Evolutionary conservation across 2,113 vertebrate genomes (phyloP), one percentile per base, ranked within the genome.

Genomic region (Ptilonorhynchus violaceus): DNA sequence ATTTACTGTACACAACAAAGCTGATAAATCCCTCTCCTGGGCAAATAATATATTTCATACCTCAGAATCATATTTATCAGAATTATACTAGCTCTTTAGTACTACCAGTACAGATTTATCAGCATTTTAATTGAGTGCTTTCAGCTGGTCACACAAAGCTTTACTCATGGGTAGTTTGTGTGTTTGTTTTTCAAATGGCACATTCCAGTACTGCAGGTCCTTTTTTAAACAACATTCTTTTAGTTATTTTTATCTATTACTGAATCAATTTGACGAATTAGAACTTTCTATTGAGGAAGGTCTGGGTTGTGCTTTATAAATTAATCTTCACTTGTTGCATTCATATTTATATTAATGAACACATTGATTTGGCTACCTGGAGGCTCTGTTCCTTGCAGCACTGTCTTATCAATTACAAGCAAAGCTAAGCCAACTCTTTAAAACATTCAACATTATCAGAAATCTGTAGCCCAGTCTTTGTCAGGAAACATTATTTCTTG

Each of bases 1-100:
- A 89, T 84, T 86, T 93, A 95, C 50, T 52, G 17, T 59, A 88
- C 96, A 85, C 24, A 96, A 64, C 95, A 85, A 73, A 79, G 44
- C 50, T 20, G 41, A 79, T 63, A 91, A 96, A 95, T 89, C 73
- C 60, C 44, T 88, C 91, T 79, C 15, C 17, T 15, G 46, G n/a
- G 74, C 37, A 94, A 97, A 93, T 44, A 89, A 75, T 44, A 5
- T 47, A 91, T 62, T 95, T 81, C 39, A 68, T 63, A 84, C 15
- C n/a, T 73, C 49, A 75, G 60, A 72, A 92, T 58, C 11, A 53
- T 47, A 84, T 91, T 86, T 90, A 89, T 92, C 68, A 89, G 79
- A 91, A 85, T 91, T 92, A 78, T 35, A 72, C 39, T 55, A 73
- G 83, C 81, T 72, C 44, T 91, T 75, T 91, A 68, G 41, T 46